Conservation (phyloP, 2,888 invertebrate genomes). For the Habroteleia sp. region DNA sequence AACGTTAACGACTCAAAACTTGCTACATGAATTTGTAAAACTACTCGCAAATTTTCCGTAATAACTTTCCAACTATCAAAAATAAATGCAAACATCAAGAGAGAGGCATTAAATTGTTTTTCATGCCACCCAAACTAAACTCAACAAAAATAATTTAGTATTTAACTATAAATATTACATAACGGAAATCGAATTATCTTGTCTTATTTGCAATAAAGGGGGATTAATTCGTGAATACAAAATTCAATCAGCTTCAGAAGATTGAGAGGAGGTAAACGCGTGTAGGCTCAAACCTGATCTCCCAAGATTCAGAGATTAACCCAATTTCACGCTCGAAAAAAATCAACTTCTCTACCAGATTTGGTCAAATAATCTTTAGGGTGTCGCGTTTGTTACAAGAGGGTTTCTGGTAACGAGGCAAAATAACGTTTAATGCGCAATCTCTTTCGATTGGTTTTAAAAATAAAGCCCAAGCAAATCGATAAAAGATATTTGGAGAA, state of each 20-base stretch:
- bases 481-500: not conserved
- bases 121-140: too few species aligned
- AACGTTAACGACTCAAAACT: slow-evolving; percentile 26
- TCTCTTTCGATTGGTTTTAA: slow-evolving; percentile 20
- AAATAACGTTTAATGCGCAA: slow-evolving; percentile 25
- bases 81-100: slow-evolving; percentile 8
- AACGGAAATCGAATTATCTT: slow-evolving; percentile 28
- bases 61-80: slow-evolving; percentile 7
- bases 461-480: slow-evolving; percentile 2
- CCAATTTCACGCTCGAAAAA: slow-evolving; percentile 71
- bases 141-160: slow-evolving; percentile 9
- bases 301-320: slow-evolving; percentile 70
- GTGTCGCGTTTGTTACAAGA: slow-evolving; percentile 46
- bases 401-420: slow-evolving; percentile 24
- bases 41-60: slow-evolving; percentile 4
- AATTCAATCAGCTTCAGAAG: slow-evolving; percentile 43
- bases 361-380: slow-evolving; percentile 47
- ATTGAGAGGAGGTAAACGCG: slow-evolving; percentile 38
- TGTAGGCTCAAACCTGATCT: slow-evolving; percentile 40
- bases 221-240: slow-evolving; percentile 43
- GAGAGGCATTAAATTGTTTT: not conserved
- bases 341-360: slow-evolving; percentile 66
- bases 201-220: slow-evolving; percentile 36
- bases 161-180: slow-evolving; percentile 3
- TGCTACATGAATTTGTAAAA: slow-evolving; percentile 16